A percentile compares a stretch with the other conserved stretches of the same genome.
phyloP scores from a whole-genome alignment of 2,888 invertebrate genomes.

The Plebejus anna region DNA sequence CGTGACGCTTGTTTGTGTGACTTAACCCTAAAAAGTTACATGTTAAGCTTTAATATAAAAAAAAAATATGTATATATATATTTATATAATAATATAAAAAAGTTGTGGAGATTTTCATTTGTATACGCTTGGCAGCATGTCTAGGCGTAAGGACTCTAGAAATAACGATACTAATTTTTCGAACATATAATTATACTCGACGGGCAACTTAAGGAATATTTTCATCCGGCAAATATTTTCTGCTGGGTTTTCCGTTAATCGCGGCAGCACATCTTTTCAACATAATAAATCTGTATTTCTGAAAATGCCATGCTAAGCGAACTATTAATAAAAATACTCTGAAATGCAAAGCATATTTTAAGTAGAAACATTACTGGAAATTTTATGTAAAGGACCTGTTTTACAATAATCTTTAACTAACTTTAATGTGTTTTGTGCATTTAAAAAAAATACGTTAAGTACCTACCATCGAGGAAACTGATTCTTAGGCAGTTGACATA shows the following conservation, averaged over 20 bases:
- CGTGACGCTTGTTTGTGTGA: no score
- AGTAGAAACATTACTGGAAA: background rate
- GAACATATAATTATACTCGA: background rate
- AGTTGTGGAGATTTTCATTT: background rate
- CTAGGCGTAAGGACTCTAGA: background rate
- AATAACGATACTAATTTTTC: conserved; percentile 16
- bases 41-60: background rate
- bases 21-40: background rate
- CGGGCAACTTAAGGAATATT: background rate
- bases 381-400: background rate
- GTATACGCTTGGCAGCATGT: background rate
- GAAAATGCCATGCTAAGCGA: background rate
- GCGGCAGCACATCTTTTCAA: background rate
- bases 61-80: background rate
- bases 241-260: background rate
- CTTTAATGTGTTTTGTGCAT: no score
- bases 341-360: background rate
- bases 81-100: no score
- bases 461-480: no score
- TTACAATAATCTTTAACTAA: no score
- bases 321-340: background rate
- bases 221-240: background rate
- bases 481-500: no score
- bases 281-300: background rate
- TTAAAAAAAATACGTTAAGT: no score